Conservation (phyloP, 2,888 invertebrate species). For the Agelastica alni region DNA sequence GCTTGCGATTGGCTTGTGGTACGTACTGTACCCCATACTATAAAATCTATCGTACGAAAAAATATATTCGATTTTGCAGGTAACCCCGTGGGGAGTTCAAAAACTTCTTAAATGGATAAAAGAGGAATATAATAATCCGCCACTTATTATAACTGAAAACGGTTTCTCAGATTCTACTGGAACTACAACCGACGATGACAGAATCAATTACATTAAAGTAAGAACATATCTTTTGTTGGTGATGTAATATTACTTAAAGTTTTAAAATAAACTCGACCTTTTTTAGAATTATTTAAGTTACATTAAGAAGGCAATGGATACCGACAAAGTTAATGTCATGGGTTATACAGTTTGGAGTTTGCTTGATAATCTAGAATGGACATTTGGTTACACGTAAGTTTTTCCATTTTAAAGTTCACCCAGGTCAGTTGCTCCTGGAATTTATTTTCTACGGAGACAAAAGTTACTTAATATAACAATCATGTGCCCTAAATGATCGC, state of each 20-base stretch:
- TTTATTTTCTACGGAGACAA: too few relatives aligned
- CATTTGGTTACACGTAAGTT: conserved; percentile 35
- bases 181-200: conserved; percentile 20
- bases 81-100: conserved; percentile 62
- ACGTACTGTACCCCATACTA: conserved; percentile 11
- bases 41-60: too few relatives aligned
- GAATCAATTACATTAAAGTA: conserved; percentile 23
- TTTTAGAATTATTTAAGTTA: conserved; percentile 22
- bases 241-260: background rate
- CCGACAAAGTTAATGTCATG: conserved; percentile 36
- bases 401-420: too few relatives aligned
- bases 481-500: too few relatives aligned
- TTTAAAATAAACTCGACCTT: too few relatives aligned
- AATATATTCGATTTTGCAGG: conserved; percentile 42
- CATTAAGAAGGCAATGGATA: conserved; percentile 32
- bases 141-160: conserved; percentile 62
- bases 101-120: conserved; percentile 57
- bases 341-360: conserved; percentile 42
- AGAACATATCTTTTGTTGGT: background rate
- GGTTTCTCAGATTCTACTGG: conserved; percentile 57
- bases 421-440: too few relatives aligned
- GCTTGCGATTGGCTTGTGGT: conserved; percentile 13
- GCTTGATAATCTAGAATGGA: conserved; percentile 43
- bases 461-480: too few relatives aligned
- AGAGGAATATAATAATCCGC: conserved; percentile 54